Percentiles rank a stretch among this genome's conserved stretches.
Conservation (phyloP, 2,888 invertebrate species). For the Cephus pulcher region DNA sequence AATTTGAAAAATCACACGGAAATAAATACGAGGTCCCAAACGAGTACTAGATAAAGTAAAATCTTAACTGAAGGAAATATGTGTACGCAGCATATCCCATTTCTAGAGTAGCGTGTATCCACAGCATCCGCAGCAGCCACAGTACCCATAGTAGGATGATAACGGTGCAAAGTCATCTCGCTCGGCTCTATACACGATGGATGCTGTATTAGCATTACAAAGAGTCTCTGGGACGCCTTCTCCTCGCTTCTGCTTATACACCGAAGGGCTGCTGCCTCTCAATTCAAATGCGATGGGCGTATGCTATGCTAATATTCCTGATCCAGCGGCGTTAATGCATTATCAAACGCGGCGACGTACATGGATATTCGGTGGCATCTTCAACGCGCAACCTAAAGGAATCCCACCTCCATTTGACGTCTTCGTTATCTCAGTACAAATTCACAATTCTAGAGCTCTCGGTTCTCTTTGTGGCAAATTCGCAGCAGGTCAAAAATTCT, state of each 20-base stretch:
- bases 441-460: no score
- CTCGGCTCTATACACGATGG: slow-evolving; percentile 48
- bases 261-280: slow-evolving; percentile 49
- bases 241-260: slow-evolving; percentile 59
- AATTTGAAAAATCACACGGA: no score
- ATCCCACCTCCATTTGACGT: slow-evolving; percentile 2
- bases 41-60: no score
- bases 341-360: slow-evolving; percentile 58
- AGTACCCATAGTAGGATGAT: no score
- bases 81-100: no score
- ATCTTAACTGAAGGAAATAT: no score
- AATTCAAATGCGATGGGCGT: slow-evolving; percentile 67
- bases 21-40: no score
- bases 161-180: slow-evolving; percentile 26
- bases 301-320: slow-evolving; percentile 65
- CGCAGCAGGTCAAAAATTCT: no score
- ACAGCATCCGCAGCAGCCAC: no score
- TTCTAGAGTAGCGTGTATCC: no score
- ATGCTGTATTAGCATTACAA: slow-evolving; percentile 66
- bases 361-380: slow-evolving; percentile 6
- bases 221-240: slow-evolving; percentile 65
- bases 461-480: no score
- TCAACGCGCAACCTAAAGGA: background rate
- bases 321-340: slow-evolving; percentile 65
- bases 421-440: background rate